phyloP scores from a whole-genome alignment of 2,113 vertebrate species.

The Phylloscopus whistleri region DNA sequence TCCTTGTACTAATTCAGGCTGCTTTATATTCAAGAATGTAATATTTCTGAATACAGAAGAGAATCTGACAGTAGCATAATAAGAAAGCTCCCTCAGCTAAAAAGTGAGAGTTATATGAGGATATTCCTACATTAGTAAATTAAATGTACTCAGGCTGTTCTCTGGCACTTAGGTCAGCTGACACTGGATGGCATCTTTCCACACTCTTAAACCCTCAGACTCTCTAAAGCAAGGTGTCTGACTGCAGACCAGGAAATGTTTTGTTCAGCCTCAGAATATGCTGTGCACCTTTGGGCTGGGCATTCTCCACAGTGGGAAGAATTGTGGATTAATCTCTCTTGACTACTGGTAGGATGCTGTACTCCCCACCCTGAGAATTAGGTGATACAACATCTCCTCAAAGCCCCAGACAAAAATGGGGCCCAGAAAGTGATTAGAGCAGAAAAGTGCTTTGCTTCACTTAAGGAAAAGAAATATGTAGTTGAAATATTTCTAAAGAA shows the following conservation, averaged over 20 bases:
- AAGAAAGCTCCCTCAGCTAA: not conserved
- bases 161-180: not conserved
- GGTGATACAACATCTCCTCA: not conserved
- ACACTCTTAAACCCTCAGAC: fast-evolving
- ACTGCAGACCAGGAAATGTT: not conserved
- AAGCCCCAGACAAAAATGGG: not conserved
- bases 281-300: not conserved
- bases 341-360: not conserved
- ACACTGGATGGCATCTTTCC: not conserved
- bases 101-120: not conserved
- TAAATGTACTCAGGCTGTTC: not conserved
- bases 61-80: not conserved
- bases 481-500: not conserved
- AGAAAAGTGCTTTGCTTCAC: not conserved
- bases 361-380: not conserved
- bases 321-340: not conserved
- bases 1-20: not conserved
- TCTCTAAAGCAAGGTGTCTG: not conserved
- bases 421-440: not conserved
- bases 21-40: not conserved
- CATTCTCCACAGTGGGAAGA: not conserved
- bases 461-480: not conserved
- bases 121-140: not conserved
- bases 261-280: not conserved
- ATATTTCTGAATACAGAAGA: not conserved